Evolutionary conservation across 2,797 vertebrate species (phyloP), one percentile per base, ranked within the genome.

Genomic region (Tangara arthus): DNA sequence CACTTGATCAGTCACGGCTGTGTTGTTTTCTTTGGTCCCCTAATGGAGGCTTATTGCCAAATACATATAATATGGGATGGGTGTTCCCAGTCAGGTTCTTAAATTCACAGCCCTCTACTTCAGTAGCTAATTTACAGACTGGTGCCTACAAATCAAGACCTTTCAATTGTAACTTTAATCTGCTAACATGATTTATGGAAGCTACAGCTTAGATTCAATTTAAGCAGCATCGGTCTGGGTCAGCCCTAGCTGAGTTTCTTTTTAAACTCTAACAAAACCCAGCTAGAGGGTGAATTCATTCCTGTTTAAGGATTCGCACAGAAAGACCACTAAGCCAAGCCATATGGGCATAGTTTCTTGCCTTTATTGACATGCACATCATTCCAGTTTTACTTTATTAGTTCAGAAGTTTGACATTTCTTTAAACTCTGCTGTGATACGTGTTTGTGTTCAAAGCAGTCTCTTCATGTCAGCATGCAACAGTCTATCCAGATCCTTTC

Each of bases 221-320:
- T 91, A 42, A 53, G 87, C 68, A 76, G 76, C 78, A 90, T 89
- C 69, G 28, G 49, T 41, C 41, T 86, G 23, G 79, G 91, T 90
- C 81, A 91, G 72, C 11, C 22, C 87, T 84, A 86, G 37, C 42
- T 64, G 46, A 75, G 34, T 87, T 95, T 94, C 92, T 96, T 94
- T 94, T 68, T 84, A 78, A 97, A 91, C 41, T 49, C 66, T 77
- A 94, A 64, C 87, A 93, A 94, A 97, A 94, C 68, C 71, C 87
- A 92, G 59, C 59, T 28, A 69, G 42, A 88, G 34, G 49, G 24
- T 70, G 37, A 81, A 75, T 85, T 90, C 2, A 13, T 71, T 64
- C 30, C 34, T 60, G 4, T 49, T 88, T 46, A 68, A 63, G 11
- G 37, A 75, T 70, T 53, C 8, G 13, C 65, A 73, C 41, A 81